Evolutionary conservation across 2,888 invertebrate genomes (phyloP).

Genomic region (Volucella bombylans): DNA sequence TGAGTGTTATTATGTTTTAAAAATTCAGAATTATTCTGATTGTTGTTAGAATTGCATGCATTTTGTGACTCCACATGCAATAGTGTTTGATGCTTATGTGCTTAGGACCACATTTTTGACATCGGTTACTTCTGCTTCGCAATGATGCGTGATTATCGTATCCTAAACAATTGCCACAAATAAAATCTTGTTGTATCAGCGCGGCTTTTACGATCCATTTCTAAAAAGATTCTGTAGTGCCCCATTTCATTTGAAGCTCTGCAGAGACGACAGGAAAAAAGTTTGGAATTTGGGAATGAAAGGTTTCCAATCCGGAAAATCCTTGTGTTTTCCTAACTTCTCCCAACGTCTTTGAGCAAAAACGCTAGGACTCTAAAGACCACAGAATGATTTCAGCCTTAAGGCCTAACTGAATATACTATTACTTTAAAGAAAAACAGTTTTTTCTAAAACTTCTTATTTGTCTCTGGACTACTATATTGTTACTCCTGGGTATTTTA

Average conservation of each 20-base stretch:
- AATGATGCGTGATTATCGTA: conserved; percentile 8
- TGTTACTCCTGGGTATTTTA: too few species aligned
- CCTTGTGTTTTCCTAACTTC: not conserved
- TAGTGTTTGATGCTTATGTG: conserved; percentile 3
- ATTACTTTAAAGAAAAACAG: too few species aligned
- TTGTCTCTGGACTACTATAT: too few species aligned
- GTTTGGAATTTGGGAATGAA: not conserved
- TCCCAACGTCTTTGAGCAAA: too few species aligned
- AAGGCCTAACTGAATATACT: too few species aligned
- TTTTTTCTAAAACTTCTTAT: too few species aligned
- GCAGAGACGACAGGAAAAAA: not conserved
- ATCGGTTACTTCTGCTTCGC: conserved; percentile 11
- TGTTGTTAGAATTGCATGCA: not conserved
- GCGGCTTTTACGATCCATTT: too few species aligned
- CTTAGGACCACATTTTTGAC: conserved; percentile 3
- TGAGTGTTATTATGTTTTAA: not conserved
- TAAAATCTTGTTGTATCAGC: not conserved
- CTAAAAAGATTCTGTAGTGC: not conserved
- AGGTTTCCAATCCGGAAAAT: conserved; percentile 20
- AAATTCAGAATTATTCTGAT: not conserved
- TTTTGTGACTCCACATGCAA: not conserved
- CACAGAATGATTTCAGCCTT: too few species aligned
- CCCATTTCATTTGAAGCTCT: not conserved
- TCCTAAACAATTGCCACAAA: conserved; percentile 10
- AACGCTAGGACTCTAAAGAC: too few species aligned